These are phyloP conservation scores for Tadarida brasiliensis DNA, from an alignment of 2,797 vertebrate species.

Conservation along the genomic window DNA sequence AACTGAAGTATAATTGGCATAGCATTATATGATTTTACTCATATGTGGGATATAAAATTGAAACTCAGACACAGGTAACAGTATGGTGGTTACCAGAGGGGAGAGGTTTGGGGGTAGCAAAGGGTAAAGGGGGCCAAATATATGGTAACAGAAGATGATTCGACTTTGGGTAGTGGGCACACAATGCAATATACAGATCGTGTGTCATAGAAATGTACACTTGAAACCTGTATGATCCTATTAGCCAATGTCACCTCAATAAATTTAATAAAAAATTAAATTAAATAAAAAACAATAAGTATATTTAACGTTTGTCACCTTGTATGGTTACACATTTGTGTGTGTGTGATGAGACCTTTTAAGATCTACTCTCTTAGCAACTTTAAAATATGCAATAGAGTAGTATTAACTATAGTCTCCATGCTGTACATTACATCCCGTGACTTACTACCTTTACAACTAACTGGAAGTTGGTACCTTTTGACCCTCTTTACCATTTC, in stretches of 20 bases:
- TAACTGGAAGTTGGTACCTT: not conserved
- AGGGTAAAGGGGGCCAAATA: not conserved
- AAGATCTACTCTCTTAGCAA: not conserved
- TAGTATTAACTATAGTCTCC: not conserved
- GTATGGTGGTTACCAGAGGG: not conserved
- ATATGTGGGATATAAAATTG: not conserved
- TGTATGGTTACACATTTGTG: not conserved
- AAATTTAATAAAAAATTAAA: not conserved
- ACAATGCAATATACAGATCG: not conserved
- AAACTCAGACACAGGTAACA: not conserved
- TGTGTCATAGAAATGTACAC: not conserved
- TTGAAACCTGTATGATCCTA: not conserved
- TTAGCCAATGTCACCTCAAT: not conserved
- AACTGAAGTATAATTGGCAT: not conserved
- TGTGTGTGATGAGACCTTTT: not conserved
- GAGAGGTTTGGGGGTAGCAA: not conserved
- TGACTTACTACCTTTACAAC: not conserved
- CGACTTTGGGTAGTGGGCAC: not conserved
- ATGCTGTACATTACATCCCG: not conserved
- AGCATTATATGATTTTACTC: not conserved
- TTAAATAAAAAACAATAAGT: not conserved
- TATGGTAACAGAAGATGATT: not conserved
- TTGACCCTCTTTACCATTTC: not conserved
- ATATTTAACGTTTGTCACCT: not conserved
- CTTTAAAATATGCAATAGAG: not conserved